Percentiles rank a stretch among this genome's conserved stretches.
Conservation (phyloP, 1,140 invertebrate species). For the Goniozus legneri region DNA sequence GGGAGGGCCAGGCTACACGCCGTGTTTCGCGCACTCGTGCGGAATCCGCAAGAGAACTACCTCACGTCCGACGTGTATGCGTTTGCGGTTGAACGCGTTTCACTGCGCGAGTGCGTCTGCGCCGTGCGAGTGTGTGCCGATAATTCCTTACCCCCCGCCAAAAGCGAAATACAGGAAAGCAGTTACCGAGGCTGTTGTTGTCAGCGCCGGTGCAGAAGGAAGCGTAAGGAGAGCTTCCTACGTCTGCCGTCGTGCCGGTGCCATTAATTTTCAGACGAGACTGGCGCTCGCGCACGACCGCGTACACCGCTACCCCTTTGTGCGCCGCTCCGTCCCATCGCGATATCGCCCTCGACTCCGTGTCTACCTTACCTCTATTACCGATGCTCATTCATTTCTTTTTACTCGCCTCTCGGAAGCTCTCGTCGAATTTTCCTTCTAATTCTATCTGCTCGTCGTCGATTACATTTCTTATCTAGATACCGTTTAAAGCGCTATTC, state of each 20-base stretch:
- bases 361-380: not conserved
- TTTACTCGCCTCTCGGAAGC: no score
- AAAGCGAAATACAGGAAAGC: constrained; percentile 23
- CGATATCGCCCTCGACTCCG: not conserved
- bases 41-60: no score
- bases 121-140: constrained; percentile 14
- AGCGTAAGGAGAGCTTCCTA: constrained; percentile 29
- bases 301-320: constrained; percentile 13
- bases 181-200: constrained; percentile 28
- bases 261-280: constrained; percentile 27
- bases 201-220: constrained; percentile 16
- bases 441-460: no score
- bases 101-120: not conserved
- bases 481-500: no score
- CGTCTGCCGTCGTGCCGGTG: constrained; percentile 13
- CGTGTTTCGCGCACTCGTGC: no score
- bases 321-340: not conserved
- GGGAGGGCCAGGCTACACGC: no score
- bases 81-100: no score
- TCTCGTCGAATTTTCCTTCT: no score
- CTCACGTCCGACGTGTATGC: no score
- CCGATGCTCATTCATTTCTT: no score
- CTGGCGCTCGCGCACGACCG: constrained; percentile 9
- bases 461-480: no score
- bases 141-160: constrained; percentile 26